Conservation (phyloP, 2,113 vertebrate genomes). For the Phalacrocorax pelagicus region DNA sequence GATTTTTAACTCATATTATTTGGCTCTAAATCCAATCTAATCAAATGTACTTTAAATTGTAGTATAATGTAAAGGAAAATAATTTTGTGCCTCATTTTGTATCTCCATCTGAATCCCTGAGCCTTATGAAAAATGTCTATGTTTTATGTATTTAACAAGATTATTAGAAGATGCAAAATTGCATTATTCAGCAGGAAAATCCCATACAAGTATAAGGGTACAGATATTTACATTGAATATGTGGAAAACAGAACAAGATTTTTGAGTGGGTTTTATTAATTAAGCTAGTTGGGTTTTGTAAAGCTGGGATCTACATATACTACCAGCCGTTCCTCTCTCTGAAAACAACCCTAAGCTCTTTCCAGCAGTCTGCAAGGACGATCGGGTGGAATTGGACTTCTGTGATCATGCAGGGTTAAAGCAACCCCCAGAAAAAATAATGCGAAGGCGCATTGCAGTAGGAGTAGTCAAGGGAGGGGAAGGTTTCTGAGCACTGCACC, state of each 20-base stretch:
- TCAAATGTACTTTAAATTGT: slow-evolving; percentile 51
- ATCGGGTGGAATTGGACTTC: neutral
- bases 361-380: neutral
- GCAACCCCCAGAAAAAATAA: neutral
- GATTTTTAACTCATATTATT: slow-evolving; percentile 30
- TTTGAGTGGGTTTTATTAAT: neutral
- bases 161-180: slow-evolving; percentile 19
- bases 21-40: slow-evolving; percentile 42
- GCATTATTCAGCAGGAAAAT: neutral
- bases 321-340: neutral
- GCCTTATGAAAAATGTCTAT: neutral
- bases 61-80: slow-evolving; percentile 40
- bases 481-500: neutral
- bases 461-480: neutral
- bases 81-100: slow-evolving; percentile 2
- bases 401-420: neutral
- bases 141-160: neutral
- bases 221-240: neutral
- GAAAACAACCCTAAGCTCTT: neutral
- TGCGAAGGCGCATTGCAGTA: neutral
- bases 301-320: neutral
- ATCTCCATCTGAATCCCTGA: slow-evolving; percentile 3
- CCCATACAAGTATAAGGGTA: neutral
- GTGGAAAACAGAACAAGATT: neutral
- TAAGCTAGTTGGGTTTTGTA: neutral